Conservation (phyloP, 2,113 vertebrate species). For the Lethenteron reissneri region DNA sequence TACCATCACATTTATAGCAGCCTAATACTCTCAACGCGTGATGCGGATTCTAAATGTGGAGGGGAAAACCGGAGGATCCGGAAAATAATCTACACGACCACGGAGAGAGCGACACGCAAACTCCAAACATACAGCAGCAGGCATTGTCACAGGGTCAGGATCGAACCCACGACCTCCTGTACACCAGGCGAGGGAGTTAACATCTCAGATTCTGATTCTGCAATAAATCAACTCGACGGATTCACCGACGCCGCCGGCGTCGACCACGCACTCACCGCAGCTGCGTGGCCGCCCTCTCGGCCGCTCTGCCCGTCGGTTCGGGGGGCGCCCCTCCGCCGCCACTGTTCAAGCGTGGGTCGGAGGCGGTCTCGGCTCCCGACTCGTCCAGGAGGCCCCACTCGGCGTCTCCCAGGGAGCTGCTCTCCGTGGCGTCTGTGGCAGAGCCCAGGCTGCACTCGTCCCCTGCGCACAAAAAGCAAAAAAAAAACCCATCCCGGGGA, state of each 20-base stretch:
- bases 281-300: conserved; percentile 84
- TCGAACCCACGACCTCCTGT: no score
- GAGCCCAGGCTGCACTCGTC: conserved; percentile 94
- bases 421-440: conserved; percentile 86
- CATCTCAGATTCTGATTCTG: not conserved
- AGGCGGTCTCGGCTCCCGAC: conserved; percentile 14
- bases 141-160: no score
- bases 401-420: conserved; percentile 81
- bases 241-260: not conserved
- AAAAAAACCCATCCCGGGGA: not conserved
- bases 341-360: conserved; percentile 37
- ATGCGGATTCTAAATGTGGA: no score
- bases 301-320: conserved; percentile 82
- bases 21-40: not conserved
- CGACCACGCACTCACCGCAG: conserved; percentile 40
- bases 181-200: not conserved
- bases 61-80: no score
- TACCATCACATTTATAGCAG: not conserved
- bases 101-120: no score
- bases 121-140: no score
- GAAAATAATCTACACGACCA: no score
- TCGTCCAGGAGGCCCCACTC: conserved; percentile 96
- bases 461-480: conserved; percentile 22
- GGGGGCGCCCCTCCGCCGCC: not conserved
- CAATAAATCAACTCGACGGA: not conserved